Base-by-base conservation (phyloP, 30 jellyfish, hydroid and myxozoan species). In the Rhopilema esculentum region DNA sequence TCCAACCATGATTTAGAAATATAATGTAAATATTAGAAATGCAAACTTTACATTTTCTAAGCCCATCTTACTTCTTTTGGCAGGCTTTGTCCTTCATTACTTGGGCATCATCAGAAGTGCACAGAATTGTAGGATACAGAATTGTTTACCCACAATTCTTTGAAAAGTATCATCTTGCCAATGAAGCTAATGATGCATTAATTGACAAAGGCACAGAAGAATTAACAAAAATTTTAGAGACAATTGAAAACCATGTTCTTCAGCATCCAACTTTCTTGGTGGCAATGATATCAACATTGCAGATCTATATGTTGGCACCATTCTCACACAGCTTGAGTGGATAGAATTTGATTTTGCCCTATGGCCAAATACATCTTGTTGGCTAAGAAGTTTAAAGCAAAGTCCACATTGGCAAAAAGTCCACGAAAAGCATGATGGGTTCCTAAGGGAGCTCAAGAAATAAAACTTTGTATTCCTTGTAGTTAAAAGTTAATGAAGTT, bases 181-280 rank as follows among this genome's bases (percentile, higher is more conserved):
- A 88, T 25, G 98, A 92, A 24, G 98, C 98, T 16, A 92, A 95
- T 40, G 98, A 92, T 66, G 92, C 98, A 24, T 78, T 92, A 88
- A 77, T 92, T 23, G 98, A 92, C 63, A 87, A 92, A 57, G 98
- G 98, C 27, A 92, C 89, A 50, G 81, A 79, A 25, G 98, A 92
- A 64, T 68, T 92, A 69, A 92, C 98, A 52, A 92, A 76, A 32
- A 88, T 50, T 26, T 85, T 92, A 25, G 98, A 92, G 67, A 86
- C 92, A 27, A 33, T 92, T 18, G 98, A 92, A 62, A 74, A 84
- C 86, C 91, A 80, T 33, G 83, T 74, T 69, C 89, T 92, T 26
- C 90, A 16, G 16, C 71, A 67, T 71, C 92, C 68, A 76, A 63
- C 1, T 79, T 28, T 40, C 73, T 93, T 16, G 79, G 86, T 51